Base-by-base conservation (phyloP, 2,113 vertebrate genomes). In the Brachyhypopomus occidentalis region DNA sequence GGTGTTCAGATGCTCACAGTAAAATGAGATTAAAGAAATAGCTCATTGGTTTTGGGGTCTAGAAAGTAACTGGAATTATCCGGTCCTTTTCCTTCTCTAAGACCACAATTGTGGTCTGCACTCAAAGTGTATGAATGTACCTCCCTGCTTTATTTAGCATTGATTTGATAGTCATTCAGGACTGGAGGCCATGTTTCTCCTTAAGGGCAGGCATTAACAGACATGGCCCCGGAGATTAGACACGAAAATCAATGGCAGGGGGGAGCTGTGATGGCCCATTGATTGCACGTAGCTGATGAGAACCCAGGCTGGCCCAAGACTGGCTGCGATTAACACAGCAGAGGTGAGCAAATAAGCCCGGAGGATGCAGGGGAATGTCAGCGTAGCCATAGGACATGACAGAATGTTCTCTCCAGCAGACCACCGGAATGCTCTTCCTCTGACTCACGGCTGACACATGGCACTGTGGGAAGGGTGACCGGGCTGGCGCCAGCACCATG, bases 401-500 rank as follows among this genome's bases (percentile, higher is more conserved):
- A 58, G 20, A 73, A 84, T 56, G n/a, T 80, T 80, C 83, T 80
- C 74, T 23, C 16, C 45, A 1, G 34, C 23, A 23, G 41, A 60
- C 25, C 20, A 86, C 66, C 73, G 55, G 48, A 63, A 71, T 75
- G 77, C 83, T 62, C 79, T 84, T 79, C 58, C 34, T n/a, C 74
- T 91, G 90, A 89, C 82, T 89, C 87, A 89, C 75, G 78, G 56
- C 69, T 72, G 66, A 89, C 84, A 85, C 80, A 60, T 80, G 85
- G 86, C 82, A 78, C 84, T 86, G 88, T 66, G 78, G 84, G 81
- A 87, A n/a, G n/a, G n/a, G 82, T 73, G 86, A 79, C 84, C 77
- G 78, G 80, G 86, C 77, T 82, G 77, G 70, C 78, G 83, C 83
- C 88, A 87, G 82, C 86, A 87, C 88, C 83, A 83, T 82, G 75